Percentiles rank a stretch among this genome's conserved stretches.
Evolutionary conservation across 2,888 invertebrate species (phyloP).

Genomic region (Diaprepes abbreviatus): DNA sequence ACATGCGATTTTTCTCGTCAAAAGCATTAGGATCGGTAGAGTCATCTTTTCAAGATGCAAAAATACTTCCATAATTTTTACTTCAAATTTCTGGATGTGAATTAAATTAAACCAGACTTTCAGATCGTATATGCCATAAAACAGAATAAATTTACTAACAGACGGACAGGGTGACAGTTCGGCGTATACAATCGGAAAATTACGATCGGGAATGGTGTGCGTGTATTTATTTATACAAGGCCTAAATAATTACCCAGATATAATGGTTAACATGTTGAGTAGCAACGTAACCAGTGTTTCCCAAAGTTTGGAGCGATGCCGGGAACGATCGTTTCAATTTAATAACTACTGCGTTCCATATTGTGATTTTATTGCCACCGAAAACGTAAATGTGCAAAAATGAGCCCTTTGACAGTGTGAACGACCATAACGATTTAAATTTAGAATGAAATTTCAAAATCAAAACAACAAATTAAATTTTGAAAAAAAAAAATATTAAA

Average conservation of each 20-base stretch:
- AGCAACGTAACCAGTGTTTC: conserved; percentile 2
- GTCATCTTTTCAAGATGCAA: too few species aligned
- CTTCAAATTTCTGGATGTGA: too few species aligned
- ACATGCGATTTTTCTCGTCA: too few species aligned
- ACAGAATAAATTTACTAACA: conserved; percentile 47
- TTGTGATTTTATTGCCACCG: too few species aligned
- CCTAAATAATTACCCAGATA: conserved; percentile 39
- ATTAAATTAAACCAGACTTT: conserved; percentile 33
- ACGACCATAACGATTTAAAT: too few species aligned
- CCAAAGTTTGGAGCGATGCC: conserved; percentile 13
- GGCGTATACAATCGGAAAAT: conserved; percentile 38
- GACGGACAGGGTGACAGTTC: conserved; percentile 48
- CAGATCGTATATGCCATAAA: conserved; percentile 39
- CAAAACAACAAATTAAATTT: too few species aligned
- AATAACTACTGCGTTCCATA: conserved; percentile 5
- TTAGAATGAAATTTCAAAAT: too few species aligned
- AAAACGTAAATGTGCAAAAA: too few species aligned
- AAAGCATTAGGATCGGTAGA: too few species aligned
- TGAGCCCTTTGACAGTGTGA: too few species aligned
- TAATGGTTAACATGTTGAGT: conserved; percentile 41
- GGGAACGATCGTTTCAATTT: not conserved
- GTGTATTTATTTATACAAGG: conserved; percentile 43
- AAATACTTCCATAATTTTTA: too few species aligned
- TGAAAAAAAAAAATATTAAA: too few species aligned
- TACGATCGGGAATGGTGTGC: conserved; percentile 34